Conservation (phyloP, 1,140 invertebrate genomes). For the Zophobas atratus region DNA sequence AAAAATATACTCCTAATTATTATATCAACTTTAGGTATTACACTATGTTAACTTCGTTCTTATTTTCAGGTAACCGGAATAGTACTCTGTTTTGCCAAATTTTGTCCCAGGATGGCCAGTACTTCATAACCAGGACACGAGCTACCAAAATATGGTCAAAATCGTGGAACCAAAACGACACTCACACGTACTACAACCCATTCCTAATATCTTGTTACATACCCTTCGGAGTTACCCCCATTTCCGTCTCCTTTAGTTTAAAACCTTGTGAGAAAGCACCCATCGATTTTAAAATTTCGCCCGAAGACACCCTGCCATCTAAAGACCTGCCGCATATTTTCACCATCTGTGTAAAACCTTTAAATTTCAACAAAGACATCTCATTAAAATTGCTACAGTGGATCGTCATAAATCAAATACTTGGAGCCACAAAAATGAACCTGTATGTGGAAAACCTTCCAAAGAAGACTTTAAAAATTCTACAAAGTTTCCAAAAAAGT, state of each 20-base stretch:
- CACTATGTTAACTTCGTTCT: neutral
- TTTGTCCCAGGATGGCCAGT: conserved; percentile 38
- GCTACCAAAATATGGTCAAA: conserved; percentile 58
- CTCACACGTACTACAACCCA: conserved; percentile 57
- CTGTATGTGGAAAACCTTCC: conserved; percentile 77
- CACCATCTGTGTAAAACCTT: conserved; percentile 81
- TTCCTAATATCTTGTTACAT: conserved; percentile 61
- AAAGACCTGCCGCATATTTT: conserved; percentile 68
- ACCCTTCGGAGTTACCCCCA: conserved; percentile 36
- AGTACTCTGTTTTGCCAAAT: conserved; percentile 58
- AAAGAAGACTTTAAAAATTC: conserved; percentile 70
- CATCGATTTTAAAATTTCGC: conserved; percentile 27
- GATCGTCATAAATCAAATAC: conserved; percentile 77
- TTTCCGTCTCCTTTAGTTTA: conserved; percentile 26
- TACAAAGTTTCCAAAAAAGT: conserved; percentile 62
- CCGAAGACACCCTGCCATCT: conserved; percentile 31
- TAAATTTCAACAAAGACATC: conserved; percentile 77
- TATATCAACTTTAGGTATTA: neutral
- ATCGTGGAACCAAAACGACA: conserved; percentile 59
- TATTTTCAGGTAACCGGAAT: conserved; percentile 53
- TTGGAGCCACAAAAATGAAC: conserved; percentile 77
- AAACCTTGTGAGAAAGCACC: conserved; percentile 22
- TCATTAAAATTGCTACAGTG: conserved; percentile 77
- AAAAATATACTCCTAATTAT: neutral
- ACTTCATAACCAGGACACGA: conserved; percentile 56